phyloP scores from a whole-genome alignment of 2,113 vertebrate species.

The Protomyctophum bolini region DNA sequence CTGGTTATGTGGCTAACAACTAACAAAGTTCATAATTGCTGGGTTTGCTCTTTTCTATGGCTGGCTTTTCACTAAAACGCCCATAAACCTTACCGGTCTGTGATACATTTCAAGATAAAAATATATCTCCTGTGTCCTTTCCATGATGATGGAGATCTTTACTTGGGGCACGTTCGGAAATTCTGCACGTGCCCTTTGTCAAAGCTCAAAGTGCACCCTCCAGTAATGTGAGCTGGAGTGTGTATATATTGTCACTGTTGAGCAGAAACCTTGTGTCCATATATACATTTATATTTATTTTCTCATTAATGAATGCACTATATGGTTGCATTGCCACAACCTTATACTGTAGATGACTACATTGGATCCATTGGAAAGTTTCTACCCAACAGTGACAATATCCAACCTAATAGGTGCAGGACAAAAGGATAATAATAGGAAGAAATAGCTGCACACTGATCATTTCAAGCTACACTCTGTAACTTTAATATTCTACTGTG shows the following conservation, averaged over 20 bases:
- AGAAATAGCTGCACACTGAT: no score
- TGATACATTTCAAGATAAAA: conserved; percentile 22
- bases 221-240: conserved; percentile 2
- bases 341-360: neutral
- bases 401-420: no score
- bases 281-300: no score
- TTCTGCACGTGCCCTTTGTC: no score
- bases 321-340: no score
- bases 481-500: no score
- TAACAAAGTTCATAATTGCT: neutral
- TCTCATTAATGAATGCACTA: neutral
- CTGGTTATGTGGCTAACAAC: conserved; percentile 17
- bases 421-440: no score
- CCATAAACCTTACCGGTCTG: neutral
- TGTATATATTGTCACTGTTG: no score
- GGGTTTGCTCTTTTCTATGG: conserved; percentile 24
- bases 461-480: no score
- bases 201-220: conserved; percentile 49
- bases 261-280: no score
- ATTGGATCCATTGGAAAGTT: neutral
- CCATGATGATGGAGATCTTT: conserved; percentile 36
- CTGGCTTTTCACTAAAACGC: conserved; percentile 14
- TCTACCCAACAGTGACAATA: no score
- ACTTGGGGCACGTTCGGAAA: neutral
- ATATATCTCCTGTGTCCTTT: conserved; percentile 1